These are phyloP conservation scores for Caenorhabditis elegans DNA, from an alignment of 1,140 invertebrate genomes.

Conservation along the genomic window DNA sequence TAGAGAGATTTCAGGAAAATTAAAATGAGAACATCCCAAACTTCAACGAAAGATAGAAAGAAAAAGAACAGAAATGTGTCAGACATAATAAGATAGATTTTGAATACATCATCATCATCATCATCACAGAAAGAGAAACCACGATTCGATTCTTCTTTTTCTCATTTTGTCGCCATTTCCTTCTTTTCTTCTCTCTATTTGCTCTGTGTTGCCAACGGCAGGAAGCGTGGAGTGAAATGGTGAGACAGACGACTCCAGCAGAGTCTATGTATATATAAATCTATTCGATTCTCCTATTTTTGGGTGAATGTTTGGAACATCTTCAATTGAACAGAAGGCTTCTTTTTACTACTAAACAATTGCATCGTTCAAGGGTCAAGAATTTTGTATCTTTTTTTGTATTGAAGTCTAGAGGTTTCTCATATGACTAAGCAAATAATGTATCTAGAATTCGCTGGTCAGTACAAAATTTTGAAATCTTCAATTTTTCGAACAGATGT, in stretches of 20 bases:
- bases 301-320: conserved; percentile 5
- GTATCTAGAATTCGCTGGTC: too few relatives aligned
- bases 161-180: conserved; percentile 27
- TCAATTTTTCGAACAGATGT: too few relatives aligned
- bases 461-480: too few relatives aligned
- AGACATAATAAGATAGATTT: conserved; percentile 26
- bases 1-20: not conserved
- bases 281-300: not conserved
- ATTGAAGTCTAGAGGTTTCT: too few relatives aligned
- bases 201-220: conserved; percentile 17
- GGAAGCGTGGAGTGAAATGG: not conserved
- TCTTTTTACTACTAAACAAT: too few relatives aligned
- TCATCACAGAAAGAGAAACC: not conserved
- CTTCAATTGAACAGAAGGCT: not conserved
- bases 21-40: too few relatives aligned
- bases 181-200: conserved; percentile 9
- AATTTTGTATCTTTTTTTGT: too few relatives aligned
- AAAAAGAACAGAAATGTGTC: not conserved
- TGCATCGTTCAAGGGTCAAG: too few relatives aligned
- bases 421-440: too few relatives aligned
- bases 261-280: conserved; percentile 4
- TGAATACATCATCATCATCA: conserved; percentile 19
- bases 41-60: conserved; percentile 13
- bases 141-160: conserved; percentile 18
- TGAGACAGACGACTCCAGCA: too few relatives aligned